phyloP scores from a whole-genome alignment of 1,140 invertebrate genomes.

The Nixonia krombeini region DNA sequence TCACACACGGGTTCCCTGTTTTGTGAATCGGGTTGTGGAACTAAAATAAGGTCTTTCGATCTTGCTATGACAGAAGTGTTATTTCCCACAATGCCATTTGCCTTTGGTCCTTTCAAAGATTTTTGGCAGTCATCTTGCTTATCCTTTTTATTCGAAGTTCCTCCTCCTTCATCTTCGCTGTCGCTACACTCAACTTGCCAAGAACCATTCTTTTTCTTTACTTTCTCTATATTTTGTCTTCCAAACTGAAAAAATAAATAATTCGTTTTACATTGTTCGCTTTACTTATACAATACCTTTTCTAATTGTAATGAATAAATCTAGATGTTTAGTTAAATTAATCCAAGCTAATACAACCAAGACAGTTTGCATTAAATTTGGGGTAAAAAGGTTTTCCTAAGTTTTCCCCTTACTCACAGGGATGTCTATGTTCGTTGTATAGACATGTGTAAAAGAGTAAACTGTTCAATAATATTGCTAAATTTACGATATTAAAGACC shows the following conservation, averaged over 20 bases:
- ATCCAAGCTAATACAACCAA: too few relatives aligned
- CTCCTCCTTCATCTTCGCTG: constrained; percentile 69
- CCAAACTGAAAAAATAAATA: constrained; percentile 77
- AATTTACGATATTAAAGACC: too few relatives aligned
- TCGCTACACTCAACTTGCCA: constrained; percentile 69
- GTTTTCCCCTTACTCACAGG: too few relatives aligned
- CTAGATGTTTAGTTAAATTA: too few relatives aligned
- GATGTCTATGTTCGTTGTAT: too few relatives aligned
- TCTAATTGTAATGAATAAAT: too few relatives aligned
- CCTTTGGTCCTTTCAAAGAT: constrained; percentile 42
- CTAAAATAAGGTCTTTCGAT: constrained; percentile 75
- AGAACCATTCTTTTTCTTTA: constrained; percentile 73
- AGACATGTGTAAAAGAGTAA: too few relatives aligned
- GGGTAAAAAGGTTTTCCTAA: too few relatives aligned
- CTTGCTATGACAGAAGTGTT: constrained; percentile 72
- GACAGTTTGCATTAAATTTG: too few relatives aligned
- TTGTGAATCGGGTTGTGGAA: constrained; percentile 74
- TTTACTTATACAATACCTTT: too few relatives aligned
- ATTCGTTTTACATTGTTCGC: too few relatives aligned
- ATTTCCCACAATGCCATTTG: constrained; percentile 60
- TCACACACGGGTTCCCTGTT: constrained; percentile 51
- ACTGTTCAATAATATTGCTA: too few relatives aligned
- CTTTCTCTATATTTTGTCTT: constrained; percentile 83
- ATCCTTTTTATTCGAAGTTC: constrained; percentile 31
- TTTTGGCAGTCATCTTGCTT: constrained; percentile 23